Conservation (phyloP, 2,113 vertebrate species). For the human (Homo sapiens) region GRCh38 chr5:164085501-164086000, state of each 20-base stretch:
- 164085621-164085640: neutral
- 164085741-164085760: neutral
- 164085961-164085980: neutral
- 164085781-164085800: slow-evolving; percentile 3
- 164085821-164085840: neutral
- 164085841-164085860: neutral
- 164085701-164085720: neutral
- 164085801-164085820: neutral
- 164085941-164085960: neutral
- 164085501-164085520: neutral
- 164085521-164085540: neutral
- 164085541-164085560: neutral
- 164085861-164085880: neutral
- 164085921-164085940: neutral
- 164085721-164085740: slow-evolving; percentile 20
- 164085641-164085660: neutral
- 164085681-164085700: neutral
- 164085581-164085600: neutral
- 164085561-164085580: neutral
- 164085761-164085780: neutral
- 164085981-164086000: neutral
- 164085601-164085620: neutral
- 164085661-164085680: neutral
- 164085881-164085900: neutral
- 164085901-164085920: neutral